Evolutionary conservation across 2,113 vertebrate genomes (phyloP).

Genomic region (Accipiter cooperii): DNA sequence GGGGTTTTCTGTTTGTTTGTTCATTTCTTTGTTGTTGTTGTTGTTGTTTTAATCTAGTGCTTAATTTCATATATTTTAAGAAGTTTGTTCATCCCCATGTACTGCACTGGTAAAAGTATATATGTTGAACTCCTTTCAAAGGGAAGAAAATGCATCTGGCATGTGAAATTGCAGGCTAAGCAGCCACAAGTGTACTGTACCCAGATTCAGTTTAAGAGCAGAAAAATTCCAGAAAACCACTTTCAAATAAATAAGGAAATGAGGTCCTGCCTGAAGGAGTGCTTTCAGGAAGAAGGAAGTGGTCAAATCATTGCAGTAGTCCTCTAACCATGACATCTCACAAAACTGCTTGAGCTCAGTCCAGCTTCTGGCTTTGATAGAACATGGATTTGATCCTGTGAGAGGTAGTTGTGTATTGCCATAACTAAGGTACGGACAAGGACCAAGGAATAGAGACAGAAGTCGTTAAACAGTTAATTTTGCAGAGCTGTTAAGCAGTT

Average conservation of each 20-base stretch:
- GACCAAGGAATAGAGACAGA: not conserved
- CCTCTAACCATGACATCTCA: not conserved
- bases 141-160: not conserved
- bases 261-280: not conserved
- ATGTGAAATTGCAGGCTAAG: not conserved
- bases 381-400: not conserved
- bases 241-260: not conserved
- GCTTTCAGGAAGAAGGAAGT: not conserved
- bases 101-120: not conserved
- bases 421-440: not conserved
- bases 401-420: not conserved
- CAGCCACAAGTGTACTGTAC: not conserved
- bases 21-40: not conserved
- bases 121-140: not conserved
- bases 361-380: not conserved
- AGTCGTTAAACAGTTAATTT: not conserved
- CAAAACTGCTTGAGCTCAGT: not conserved
- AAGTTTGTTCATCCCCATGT: not conserved
- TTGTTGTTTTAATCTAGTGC: not conserved
- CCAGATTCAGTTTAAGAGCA: not conserved
- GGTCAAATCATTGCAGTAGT: not conserved
- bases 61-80: not conserved
- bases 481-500: not conserved
- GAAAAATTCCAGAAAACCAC: not conserved
- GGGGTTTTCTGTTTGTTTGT: not conserved